Percentiles rank a stretch among this genome's conserved stretches.
Evolutionary conservation across 2,888 invertebrate genomes (phyloP).

Genomic region (Mellilla xanthometata): DNA sequence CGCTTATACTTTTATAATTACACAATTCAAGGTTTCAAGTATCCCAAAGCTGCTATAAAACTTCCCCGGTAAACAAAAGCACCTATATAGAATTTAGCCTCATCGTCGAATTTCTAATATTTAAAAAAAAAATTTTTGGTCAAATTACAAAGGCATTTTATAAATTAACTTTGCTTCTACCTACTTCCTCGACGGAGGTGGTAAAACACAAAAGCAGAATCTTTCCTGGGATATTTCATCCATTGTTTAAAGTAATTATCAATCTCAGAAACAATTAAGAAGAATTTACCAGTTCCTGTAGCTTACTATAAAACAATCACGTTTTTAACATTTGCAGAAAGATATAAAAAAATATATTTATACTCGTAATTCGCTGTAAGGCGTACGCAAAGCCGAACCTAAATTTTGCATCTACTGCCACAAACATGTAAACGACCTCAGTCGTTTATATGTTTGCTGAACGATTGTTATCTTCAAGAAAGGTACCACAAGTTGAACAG

Average conservation of each 20-base stretch:
- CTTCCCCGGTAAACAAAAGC: too few relatives aligned
- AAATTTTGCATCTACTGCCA: background rate
- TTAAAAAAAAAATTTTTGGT: constrained; percentile 18
- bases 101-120: constrained; percentile 28
- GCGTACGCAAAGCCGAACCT: constrained; percentile 24
- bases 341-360: constrained; percentile 8
- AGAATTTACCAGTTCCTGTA: too few relatives aligned
- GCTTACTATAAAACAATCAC: constrained; percentile 25
- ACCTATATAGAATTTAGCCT: too few relatives aligned
- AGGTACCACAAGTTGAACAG: too few relatives aligned
- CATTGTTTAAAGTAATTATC: constrained; percentile 18
- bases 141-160: constrained; percentile 16
- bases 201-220: constrained; percentile 10
- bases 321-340: constrained; percentile 12
- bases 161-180: constrained; percentile 14
- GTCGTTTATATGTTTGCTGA: too few relatives aligned
- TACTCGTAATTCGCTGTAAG: constrained; percentile 29
- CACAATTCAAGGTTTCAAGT: too few relatives aligned
- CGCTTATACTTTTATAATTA: too few relatives aligned
- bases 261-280: constrained; percentile 17
- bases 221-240: constrained; percentile 21
- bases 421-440: background rate
- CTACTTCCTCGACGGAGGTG: constrained; percentile 14
- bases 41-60: too few relatives aligned
- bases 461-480: too few relatives aligned